phyloP scores from a whole-genome alignment of 2,113 vertebrate species.

The Pelecanus crispus region DNA sequence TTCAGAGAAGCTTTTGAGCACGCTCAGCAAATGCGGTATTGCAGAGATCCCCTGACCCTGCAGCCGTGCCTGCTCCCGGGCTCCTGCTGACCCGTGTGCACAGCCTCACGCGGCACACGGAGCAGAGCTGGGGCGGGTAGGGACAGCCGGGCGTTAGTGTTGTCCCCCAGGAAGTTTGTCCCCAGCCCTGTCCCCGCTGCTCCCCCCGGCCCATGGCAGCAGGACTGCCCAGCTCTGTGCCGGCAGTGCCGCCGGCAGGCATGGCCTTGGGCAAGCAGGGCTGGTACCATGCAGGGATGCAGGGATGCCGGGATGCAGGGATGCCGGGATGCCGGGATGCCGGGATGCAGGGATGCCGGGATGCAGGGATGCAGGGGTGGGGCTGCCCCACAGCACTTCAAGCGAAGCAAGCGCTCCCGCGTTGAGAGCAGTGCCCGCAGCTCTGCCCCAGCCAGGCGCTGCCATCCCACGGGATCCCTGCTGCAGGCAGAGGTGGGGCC shows the following conservation, averaged over 20 bases:
- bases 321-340: no score
- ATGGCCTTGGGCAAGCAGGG: background rate
- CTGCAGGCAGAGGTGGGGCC: background rate
- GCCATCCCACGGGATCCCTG: background rate
- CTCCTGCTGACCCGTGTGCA: fast-evolving
- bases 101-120: fast-evolving
- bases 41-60: background rate
- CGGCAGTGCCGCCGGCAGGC: fast-evolving
- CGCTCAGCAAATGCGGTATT: background rate
- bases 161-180: background rate
- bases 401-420: fast-evolving
- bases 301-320: background rate
- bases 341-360: background rate
- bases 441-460: background rate
- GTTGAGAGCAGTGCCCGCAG: fast-evolving
- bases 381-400: background rate
- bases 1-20: background rate
- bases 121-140: background rate
- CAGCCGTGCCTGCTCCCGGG: fast-evolving
- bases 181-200: background rate
- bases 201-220: fast-evolving
- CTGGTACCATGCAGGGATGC: background rate
- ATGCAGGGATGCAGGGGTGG: background rate
- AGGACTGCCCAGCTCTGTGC: background rate
- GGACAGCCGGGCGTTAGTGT: fast-evolving